These are phyloP conservation scores for Percina caprodes DNA, from an alignment of 2,113 vertebrate genomes.

Conservation along the genomic window DNA sequence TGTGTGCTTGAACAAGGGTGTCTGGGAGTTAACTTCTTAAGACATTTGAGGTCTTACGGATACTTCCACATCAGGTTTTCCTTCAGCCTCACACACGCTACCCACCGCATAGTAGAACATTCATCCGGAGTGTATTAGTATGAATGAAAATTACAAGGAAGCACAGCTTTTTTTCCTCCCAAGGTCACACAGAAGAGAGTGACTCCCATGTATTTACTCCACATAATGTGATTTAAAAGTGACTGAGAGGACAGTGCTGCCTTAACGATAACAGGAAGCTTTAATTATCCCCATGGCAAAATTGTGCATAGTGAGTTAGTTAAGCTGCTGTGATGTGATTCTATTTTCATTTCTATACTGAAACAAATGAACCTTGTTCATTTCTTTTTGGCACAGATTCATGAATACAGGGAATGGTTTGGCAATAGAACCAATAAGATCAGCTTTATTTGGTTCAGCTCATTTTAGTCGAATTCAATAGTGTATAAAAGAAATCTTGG, in stretches of 20 bases:
- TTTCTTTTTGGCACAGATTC: conserved; percentile 35
- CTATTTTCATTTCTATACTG: conserved; percentile 50
- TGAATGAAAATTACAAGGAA: conserved; percentile 66
- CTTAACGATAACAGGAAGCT: conserved; percentile 60
- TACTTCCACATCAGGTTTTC: conserved; percentile 74
- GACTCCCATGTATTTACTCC: conserved; percentile 62
- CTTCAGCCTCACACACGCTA: conserved; percentile 44
- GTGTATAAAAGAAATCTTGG: conserved; percentile 40
- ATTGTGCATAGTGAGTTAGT: conserved; percentile 42
- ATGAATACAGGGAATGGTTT: conserved; percentile 27
- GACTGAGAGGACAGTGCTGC: conserved; percentile 71
- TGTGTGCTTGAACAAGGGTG: conserved; percentile 33
- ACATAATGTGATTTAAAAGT: conserved; percentile 77
- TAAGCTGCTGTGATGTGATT: conserved; percentile 54
- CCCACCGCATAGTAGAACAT: conserved; percentile 54
- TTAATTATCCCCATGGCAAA: conserved; percentile 57
- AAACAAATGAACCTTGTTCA: conserved; percentile 48
- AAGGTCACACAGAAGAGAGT: conserved; percentile 59
- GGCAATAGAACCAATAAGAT: conserved; percentile 43
- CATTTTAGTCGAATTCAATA: conserved; percentile 50
- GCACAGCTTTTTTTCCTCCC: conserved; percentile 19
- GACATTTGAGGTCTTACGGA: conserved; percentile 50
- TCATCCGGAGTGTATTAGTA: conserved; percentile 58
- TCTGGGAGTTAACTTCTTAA: conserved; percentile 64
- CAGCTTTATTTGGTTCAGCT: conserved; percentile 64